phyloP scores from a whole-genome alignment of 2,797 vertebrate genomes.

The Psittacula derbiana region DNA sequence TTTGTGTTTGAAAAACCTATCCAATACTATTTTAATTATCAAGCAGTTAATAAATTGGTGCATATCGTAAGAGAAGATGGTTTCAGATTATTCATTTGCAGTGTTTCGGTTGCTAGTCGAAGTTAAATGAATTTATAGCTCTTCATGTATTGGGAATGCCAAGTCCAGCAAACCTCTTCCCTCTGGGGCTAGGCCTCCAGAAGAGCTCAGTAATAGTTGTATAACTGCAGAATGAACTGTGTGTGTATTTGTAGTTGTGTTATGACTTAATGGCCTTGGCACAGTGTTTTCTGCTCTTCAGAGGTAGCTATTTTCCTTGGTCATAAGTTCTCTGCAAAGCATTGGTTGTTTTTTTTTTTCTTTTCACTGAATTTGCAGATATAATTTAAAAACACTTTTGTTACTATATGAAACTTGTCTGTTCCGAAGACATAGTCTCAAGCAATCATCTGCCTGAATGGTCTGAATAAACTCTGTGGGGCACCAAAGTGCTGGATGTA shows the following conservation, averaged over 20 bases:
- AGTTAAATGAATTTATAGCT: neutral
- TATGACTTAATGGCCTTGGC: neutral
- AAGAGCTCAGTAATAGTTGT: neutral
- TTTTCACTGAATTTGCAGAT: neutral
- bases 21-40: neutral
- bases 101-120: neutral
- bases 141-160: neutral
- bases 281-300: neutral
- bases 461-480: neutral
- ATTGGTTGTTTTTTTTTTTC: neutral
- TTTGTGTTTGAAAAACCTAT: neutral
- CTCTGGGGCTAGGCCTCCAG: neutral
- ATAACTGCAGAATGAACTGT: neutral
- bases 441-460: neutral
- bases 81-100: neutral
- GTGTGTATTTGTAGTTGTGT: neutral
- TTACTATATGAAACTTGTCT: neutral
- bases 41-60: neutral
- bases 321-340: neutral
- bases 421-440: neutral
- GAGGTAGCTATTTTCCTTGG: neutral
- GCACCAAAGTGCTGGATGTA: neutral
- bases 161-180: neutral
- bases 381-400: neutral
- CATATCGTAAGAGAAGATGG: neutral